These are phyloP conservation scores for Plotosus lineatus DNA, from an alignment of 2,113 vertebrate genomes.

Conservation along the genomic window DNA sequence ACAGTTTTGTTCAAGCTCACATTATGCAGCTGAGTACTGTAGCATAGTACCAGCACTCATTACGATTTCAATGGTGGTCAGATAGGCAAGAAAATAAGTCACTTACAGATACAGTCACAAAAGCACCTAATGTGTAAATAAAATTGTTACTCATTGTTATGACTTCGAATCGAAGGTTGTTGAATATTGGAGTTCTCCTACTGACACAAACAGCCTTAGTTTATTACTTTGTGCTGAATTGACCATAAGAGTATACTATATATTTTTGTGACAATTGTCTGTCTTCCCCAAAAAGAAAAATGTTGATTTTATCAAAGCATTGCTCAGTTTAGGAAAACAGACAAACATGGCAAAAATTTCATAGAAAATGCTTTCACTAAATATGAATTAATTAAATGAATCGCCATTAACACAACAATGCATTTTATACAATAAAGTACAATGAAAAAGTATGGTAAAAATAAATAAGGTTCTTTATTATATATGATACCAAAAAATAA, in stretches of 20 bases:
- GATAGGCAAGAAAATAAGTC: background rate
- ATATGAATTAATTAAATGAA: background rate
- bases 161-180: background rate
- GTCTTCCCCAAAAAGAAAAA: background rate
- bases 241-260: background rate
- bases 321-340: background rate
- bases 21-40: background rate
- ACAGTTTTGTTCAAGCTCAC: background rate
- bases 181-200: background rate
- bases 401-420: background rate
- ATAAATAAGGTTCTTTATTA: slow-evolving; percentile 3
- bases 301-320: background rate
- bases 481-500: background rate
- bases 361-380: background rate
- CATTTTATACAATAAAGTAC: slow-evolving; percentile 9
- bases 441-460: slow-evolving; percentile 14
- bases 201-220: background rate
- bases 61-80: too few relatives aligned
- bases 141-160: slow-evolving; percentile 8
- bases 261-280: too few relatives aligned
- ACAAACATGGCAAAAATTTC: background rate
- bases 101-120: background rate
- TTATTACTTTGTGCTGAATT: background rate
- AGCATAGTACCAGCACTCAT: background rate
- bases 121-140: background rate